A percentile compares a stretch with the other conserved stretches of the same genome.
Conservation (phyloP, 2,888 invertebrate genomes). For the Thelaira solivaga region DNA sequence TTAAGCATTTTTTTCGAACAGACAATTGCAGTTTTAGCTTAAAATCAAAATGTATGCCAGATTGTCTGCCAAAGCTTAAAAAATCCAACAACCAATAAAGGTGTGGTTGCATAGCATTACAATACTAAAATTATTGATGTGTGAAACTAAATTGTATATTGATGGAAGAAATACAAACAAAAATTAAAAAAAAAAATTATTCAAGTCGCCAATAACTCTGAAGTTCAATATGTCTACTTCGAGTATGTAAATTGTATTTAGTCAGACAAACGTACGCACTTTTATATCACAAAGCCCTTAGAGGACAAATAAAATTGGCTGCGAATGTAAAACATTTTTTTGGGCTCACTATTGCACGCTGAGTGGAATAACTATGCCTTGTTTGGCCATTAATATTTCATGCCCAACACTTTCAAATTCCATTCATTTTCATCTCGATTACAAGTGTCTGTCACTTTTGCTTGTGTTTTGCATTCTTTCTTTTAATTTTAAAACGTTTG, state of each 20-base stretch:
- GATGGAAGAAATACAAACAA: neutral
- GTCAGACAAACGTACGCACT: neutral
- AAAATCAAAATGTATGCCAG: constrained; percentile 41
- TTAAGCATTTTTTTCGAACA: constrained; percentile 3
- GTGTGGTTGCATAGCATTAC: constrained; percentile 38
- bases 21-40: neutral
- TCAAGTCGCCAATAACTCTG: neutral
- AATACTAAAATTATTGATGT: constrained; percentile 6
- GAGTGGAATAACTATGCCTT: neutral
- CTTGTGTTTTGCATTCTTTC: too few relatives aligned
- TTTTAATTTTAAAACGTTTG: neutral
- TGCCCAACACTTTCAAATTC: neutral
- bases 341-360: too few relatives aligned
- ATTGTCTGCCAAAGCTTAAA: constrained; percentile 50
- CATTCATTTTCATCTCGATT: neutral
- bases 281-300: neutral
- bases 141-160: constrained; percentile 17
- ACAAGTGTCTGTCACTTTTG: neutral
- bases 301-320: neutral
- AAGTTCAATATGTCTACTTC: constrained; percentile 50
- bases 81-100: constrained; percentile 28
- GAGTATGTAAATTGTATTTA: neutral
- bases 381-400: neutral
- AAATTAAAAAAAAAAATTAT: neutral
- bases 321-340: neutral